These are phyloP conservation scores for Mechanitis mazaeus DNA, from an alignment of 2,888 invertebrate species.

Conservation along the genomic window DNA sequence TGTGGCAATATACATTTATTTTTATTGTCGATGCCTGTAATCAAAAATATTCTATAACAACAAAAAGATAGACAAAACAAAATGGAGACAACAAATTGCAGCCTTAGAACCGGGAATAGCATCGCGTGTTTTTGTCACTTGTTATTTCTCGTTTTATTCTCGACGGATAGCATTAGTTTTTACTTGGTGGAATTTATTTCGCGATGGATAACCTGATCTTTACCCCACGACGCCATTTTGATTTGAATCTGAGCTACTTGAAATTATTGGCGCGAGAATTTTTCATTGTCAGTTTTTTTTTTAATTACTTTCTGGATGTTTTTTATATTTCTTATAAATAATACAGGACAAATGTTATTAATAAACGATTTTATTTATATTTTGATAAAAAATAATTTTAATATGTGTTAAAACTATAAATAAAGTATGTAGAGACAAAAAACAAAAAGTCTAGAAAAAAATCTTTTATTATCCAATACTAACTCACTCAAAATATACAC, in stretches of 20 bases:
- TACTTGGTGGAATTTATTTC: constrained; percentile 49
- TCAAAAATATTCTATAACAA: neutral
- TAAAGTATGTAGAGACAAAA: too few species aligned
- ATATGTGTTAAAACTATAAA: too few species aligned
- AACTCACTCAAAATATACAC: too few species aligned
- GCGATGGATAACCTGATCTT: constrained; percentile 55
- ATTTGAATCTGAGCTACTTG: constrained; percentile 64
- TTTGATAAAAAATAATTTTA: too few species aligned
- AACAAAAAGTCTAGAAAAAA: too few species aligned
- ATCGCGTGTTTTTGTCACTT: constrained; percentile 42
- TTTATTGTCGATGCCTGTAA: too few species aligned
- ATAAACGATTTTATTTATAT: too few species aligned
- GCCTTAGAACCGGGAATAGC: constrained; percentile 38
- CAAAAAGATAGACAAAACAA: constrained; percentile 48
- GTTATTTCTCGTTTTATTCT: constrained; percentile 55
- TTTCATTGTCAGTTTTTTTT: constrained; percentile 1
- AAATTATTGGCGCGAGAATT: constrained; percentile 43
- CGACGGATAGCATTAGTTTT: constrained; percentile 64
- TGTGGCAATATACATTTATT: neutral
- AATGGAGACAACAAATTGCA: constrained; percentile 46
- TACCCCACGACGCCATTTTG: constrained; percentile 58
- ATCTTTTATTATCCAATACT: too few species aligned
- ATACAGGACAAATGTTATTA: too few species aligned
- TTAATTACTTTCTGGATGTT: neutral
- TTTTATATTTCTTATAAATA: neutral